A percentile compares a stretch with the other conserved stretches of the same genome.
Evolutionary conservation across 2,888 invertebrate genomes (phyloP).

Genomic region (Camponotus fellah): DNA sequence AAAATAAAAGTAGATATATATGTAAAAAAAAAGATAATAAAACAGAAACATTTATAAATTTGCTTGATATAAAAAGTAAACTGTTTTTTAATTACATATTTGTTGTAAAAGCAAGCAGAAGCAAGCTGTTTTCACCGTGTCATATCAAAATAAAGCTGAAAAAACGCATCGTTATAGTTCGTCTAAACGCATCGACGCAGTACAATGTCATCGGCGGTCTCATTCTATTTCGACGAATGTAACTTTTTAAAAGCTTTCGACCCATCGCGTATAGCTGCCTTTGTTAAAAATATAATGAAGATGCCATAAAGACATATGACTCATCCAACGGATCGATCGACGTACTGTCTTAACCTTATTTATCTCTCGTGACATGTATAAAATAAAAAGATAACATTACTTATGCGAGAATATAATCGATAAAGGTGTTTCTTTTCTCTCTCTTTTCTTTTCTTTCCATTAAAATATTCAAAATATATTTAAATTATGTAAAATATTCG

Average conservation of each 20-base stretch:
- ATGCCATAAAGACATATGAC: not conserved
- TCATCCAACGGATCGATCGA: not conserved
- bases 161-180: conserved; percentile 76
- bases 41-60: not conserved
- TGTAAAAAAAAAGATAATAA: not conserved
- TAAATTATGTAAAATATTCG: not conserved
- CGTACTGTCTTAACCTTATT: not conserved
- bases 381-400: not conserved
- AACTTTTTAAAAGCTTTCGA: conserved; percentile 27
- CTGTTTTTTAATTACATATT: conserved; percentile 50
- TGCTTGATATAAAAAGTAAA: not conserved
- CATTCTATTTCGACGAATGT: conserved; percentile 71
- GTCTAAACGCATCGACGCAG: conserved; percentile 56
- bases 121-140: conserved; percentile 63
- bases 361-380: not conserved
- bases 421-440: not conserved
- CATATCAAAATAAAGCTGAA: conserved; percentile 73
- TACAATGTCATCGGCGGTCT: conserved; percentile 77
- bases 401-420: not conserved
- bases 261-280: not conserved
- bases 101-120: conserved; percentile 42
- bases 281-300: conserved; percentile 23
- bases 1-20: not conserved
- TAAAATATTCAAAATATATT: not conserved
- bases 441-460: not conserved